Percentiles rank a stretch among this genome's conserved stretches.
These are phyloP conservation scores for Gallinago stenura DNA, from an alignment of 2,797 vertebrate genomes.

Conservation along the genomic window DNA sequence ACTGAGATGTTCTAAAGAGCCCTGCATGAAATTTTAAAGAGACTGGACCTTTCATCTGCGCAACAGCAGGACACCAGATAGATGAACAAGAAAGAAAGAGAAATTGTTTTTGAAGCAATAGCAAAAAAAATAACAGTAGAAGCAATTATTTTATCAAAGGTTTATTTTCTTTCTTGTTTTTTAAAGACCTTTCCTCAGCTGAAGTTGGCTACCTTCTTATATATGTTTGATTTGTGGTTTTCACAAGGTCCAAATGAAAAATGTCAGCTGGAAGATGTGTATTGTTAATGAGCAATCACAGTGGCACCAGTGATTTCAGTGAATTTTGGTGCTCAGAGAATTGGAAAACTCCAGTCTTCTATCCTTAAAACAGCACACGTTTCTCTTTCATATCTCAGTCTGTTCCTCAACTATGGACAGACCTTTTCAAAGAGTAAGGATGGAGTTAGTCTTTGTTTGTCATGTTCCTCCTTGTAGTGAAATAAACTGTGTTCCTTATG, in stretches of 20 bases:
- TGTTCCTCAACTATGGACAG: constrained; percentile 27
- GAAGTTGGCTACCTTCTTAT: constrained; percentile 67
- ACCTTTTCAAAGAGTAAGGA: constrained; percentile 25
- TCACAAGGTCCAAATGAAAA: constrained; percentile 64
- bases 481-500: background rate
- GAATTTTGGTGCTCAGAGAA: constrained; percentile 46
- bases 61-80: constrained; percentile 76
- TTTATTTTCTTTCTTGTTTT: constrained; percentile 68
- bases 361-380: background rate
- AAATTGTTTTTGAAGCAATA: constrained; percentile 78
- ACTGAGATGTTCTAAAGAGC: constrained; percentile 77
- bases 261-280: constrained; percentile 66
- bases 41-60: constrained; percentile 79
- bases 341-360: constrained; percentile 14
- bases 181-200: constrained; percentile 65
- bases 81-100: constrained; percentile 77
- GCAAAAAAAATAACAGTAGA: constrained; percentile 78
- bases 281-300: constrained; percentile 71
- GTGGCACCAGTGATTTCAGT: constrained; percentile 36
- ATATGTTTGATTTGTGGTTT: constrained; percentile 73
- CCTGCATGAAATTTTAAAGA: constrained; percentile 84
- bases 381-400: constrained; percentile 32
- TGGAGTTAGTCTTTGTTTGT: background rate
- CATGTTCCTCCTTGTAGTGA: background rate
- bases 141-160: constrained; percentile 82